A percentile compares a stretch with the other conserved stretches of the same genome.
Evolutionary conservation across 1,140 invertebrate species (phyloP).

Genomic region (Caenorhabditis inopinata): DNA sequence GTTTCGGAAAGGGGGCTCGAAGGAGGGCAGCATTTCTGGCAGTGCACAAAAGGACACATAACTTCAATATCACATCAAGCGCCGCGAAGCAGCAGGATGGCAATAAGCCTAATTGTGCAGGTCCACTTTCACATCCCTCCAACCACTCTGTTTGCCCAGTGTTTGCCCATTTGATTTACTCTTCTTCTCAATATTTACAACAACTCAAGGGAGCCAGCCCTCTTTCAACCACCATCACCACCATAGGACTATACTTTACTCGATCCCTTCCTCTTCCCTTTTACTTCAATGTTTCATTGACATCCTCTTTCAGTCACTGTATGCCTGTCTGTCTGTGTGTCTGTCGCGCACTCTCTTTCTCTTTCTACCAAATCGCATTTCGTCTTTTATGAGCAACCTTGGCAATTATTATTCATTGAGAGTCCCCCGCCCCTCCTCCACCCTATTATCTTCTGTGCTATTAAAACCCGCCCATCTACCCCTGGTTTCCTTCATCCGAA

Average conservation of each 20-base stretch:
- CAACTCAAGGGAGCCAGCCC: too few species aligned
- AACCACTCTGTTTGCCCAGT: not conserved
- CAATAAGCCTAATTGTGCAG: not conserved
- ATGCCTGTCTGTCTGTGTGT: not conserved
- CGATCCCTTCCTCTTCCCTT: not conserved
- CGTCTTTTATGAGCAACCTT: conserved; percentile 8
- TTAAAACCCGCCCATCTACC: not conserved
- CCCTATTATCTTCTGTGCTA: too few species aligned
- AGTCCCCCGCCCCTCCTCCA: not conserved
- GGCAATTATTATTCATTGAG: conserved; percentile 24
- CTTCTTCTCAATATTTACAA: conserved; percentile 5
- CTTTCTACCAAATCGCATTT: not conserved
- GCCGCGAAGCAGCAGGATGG: too few species aligned
- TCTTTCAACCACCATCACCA: too few species aligned
- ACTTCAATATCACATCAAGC: too few species aligned
- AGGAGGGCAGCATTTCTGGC: too few species aligned
- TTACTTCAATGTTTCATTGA: not conserved
- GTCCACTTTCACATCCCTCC: not conserved
- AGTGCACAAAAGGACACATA: too few species aligned
- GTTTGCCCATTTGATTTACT: conserved; percentile 25
- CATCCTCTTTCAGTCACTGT: too few species aligned
- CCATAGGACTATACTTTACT: too few species aligned
- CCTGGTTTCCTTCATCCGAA: too few species aligned
- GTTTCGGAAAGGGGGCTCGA: too few species aligned
- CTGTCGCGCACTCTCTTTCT: too few species aligned